Evolutionary conservation across 2,113 vertebrate species (phyloP).

Genomic region (Bufo bufo): DNA sequence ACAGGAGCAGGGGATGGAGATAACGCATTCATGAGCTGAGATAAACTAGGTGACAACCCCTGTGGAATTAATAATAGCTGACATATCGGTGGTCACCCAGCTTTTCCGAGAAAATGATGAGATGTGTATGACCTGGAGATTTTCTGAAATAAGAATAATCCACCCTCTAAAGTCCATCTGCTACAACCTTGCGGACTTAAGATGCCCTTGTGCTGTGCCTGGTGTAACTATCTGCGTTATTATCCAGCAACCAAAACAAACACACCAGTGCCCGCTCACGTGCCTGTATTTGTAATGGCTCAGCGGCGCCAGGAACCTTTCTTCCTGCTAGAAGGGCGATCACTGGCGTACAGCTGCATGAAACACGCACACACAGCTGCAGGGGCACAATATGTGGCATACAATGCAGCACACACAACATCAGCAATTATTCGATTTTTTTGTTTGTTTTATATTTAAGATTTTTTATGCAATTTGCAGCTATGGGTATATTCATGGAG

Average conservation of each 20-base stretch:
- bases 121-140: no score
- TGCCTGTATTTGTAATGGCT: background rate
- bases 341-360: background rate
- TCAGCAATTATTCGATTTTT: no score
- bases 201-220: slow-evolving; percentile 1
- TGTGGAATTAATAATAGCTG: background rate
- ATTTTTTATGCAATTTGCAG: no score
- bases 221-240: background rate
- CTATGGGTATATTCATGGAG: no score
- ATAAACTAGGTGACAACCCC: background rate
- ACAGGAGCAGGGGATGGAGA: background rate
- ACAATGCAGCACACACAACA: background rate
- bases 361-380: background rate
- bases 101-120: background rate
- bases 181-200: background rate
- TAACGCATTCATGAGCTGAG: background rate
- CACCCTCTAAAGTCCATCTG: background rate
- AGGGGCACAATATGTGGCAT: background rate
- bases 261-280: background rate
- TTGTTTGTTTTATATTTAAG: no score
- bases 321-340: background rate
- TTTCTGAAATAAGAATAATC: background rate
- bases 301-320: background rate
- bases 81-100: background rate
- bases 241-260: slow-evolving; percentile 9